phyloP scores from a whole-genome alignment of 2,797 vertebrate species.

The Phoxinus dragarum region DNA sequence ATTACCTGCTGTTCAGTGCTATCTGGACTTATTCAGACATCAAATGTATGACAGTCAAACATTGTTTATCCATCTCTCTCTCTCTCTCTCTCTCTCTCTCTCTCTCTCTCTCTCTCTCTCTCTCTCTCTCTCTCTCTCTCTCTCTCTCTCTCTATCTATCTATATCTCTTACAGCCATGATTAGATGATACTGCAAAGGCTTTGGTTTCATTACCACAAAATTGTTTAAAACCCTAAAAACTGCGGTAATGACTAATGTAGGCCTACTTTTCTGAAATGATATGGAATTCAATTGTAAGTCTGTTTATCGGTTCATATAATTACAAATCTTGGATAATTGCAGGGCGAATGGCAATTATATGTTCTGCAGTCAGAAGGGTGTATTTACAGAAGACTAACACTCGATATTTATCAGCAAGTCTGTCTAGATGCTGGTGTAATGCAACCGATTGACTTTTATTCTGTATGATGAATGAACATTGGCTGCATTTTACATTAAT shows the following conservation, averaged over 20 bases:
- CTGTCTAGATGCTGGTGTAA: background rate
- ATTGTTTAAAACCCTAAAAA: conserved; percentile 32
- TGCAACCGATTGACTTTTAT: background rate
- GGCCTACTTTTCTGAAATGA: conserved; percentile 58
- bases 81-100: conserved; percentile 18
- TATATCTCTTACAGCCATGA: background rate
- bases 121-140: background rate
- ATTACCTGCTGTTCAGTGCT: conserved; percentile 26
- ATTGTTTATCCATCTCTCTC: background rate
- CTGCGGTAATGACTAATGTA: conserved; percentile 59
- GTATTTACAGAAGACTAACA: conserved; percentile 46
- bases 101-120: conserved; percentile 1
- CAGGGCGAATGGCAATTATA: conserved; percentile 56
- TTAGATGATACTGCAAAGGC: background rate
- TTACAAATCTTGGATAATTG: conserved; percentile 59
- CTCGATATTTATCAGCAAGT: conserved; percentile 46
- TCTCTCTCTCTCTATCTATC: background rate
- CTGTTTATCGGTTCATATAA: conserved; percentile 58
- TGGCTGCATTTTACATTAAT: background rate
- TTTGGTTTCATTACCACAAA: conserved; percentile 5
- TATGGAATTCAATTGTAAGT: conserved; percentile 52
- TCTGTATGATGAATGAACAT: background rate
- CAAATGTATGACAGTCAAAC: conserved; percentile 23
- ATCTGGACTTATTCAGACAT: conserved; percentile 40
- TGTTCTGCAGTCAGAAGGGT: conserved; percentile 47